Base-by-base conservation (phyloP, 2,113 vertebrate species). In the Scomber japonicus region DNA sequence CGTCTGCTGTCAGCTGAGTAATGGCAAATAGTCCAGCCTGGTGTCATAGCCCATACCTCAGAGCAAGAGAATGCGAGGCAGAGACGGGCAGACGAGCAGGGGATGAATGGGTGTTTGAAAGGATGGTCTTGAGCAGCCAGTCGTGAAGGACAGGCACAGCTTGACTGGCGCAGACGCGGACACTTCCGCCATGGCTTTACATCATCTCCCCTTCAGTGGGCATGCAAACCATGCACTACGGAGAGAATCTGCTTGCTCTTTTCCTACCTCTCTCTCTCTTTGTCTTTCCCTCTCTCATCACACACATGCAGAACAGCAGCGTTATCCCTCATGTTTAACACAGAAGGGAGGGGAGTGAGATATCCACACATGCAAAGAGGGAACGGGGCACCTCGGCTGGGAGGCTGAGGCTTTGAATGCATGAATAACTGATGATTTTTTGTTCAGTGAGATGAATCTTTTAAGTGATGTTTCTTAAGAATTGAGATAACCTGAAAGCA, bases 191-290 rank as follows among this genome's bases (percentile, higher is more conserved):
- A 84, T 65, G 92, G 95, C 94, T 96, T 95, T 98, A 96, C 85
- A 98, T 99, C 97, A 98, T 98, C 95, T 96, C 89, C 96, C 96
- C 96, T 97, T 96, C 93, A 53, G 55, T 97, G 96, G 87, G 91
- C 92, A 86, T 88, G 82, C 90, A 92, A 87, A 86, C 89, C 86
- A 84, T 54, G 63, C 75, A 54, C 83, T 70, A 77, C n/a, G 35
- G 60, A 72, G 76, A 68, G 66, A 65, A 80, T 71, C 73, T 66
- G 68, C 74, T 63, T 91, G 93, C 93, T 94, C 71, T 44, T 71
- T 73, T 61, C 56, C 19, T 48, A 40, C 27, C 62, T 56, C 93
- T 90, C 92, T 90, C 92, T 92, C 93, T 93, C 92, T 94, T 72
- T 7, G 83, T 86, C 74, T 67, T 31, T 73, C 50, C 63, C 61